phyloP scores from a whole-genome alignment of 2,113 vertebrate genomes.

The Erythrocercus mccallii region DNA sequence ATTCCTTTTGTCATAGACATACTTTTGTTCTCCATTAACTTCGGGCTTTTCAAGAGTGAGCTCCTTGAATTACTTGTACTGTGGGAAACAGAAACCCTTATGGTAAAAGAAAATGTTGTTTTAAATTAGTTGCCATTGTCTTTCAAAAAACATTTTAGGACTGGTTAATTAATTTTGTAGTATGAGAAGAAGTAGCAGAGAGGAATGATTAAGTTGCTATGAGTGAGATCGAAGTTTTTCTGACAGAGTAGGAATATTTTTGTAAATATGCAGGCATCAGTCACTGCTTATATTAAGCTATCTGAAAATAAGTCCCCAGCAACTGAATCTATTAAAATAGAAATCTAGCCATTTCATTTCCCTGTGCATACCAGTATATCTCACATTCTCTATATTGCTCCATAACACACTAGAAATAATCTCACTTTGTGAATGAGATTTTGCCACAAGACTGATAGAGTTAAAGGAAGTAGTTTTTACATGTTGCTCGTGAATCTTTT shows the following conservation, averaged over 20 bases:
- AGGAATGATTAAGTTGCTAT: neutral
- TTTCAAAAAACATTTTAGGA: neutral
- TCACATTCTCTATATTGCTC: neutral
- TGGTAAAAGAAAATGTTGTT: neutral
- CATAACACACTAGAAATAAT: neutral
- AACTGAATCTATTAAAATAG: neutral
- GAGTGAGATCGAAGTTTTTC: neutral
- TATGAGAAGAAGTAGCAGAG: neutral
- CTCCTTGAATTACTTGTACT: neutral
- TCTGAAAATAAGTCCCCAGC: neutral
- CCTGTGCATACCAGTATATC: neutral
- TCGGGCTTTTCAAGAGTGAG: neutral
- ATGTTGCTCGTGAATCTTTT: neutral
- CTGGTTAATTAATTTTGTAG: neutral
- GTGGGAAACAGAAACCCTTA: neutral
- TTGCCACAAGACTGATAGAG: neutral
- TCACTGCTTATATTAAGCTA: neutral
- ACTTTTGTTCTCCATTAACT: neutral
- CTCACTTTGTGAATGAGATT: neutral
- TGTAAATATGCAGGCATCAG: neutral
- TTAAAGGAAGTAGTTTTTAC: neutral
- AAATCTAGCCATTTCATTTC: neutral
- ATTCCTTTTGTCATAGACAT: neutral
- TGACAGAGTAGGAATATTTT: neutral
- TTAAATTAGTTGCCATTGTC: neutral